Conservation (phyloP, 2,113 vertebrate genomes). For the Myrmecobius fasciatus region DNA sequence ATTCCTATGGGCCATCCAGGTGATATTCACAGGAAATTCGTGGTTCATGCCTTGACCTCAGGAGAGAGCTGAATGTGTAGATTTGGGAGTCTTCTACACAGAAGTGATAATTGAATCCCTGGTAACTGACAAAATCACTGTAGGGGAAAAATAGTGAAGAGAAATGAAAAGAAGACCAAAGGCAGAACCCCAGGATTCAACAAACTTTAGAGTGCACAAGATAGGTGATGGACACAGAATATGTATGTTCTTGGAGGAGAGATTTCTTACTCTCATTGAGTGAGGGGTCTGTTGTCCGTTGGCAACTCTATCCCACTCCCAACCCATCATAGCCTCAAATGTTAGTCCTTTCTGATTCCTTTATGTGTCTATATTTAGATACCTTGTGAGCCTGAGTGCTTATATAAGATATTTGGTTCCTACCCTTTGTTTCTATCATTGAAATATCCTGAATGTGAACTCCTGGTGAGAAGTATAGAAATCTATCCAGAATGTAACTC, state of each 20-base stretch:
- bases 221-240: not conserved
- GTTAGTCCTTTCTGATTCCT: not conserved
- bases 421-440: not conserved
- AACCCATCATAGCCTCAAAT: not conserved
- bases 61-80: not conserved
- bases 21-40: not conserved
- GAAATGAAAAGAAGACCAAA: not conserved
- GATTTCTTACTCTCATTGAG: not conserved
- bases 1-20: not conserved
- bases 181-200: not conserved
- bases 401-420: not conserved
- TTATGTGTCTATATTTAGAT: not conserved
- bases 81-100: not conserved
- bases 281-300: not conserved
- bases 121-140: not conserved
- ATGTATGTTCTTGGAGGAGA: not conserved
- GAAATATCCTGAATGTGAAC: not conserved
- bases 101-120: not conserved
- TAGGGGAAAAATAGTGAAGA: not conserved
- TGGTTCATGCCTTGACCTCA: not conserved
- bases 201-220: not conserved
- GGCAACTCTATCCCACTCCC: not conserved
- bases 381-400: not conserved
- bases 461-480: not conserved
- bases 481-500: not conserved